Base-by-base conservation (phyloP, 1,140 invertebrate genomes). In the Drosophila kanapiae region DNA sequence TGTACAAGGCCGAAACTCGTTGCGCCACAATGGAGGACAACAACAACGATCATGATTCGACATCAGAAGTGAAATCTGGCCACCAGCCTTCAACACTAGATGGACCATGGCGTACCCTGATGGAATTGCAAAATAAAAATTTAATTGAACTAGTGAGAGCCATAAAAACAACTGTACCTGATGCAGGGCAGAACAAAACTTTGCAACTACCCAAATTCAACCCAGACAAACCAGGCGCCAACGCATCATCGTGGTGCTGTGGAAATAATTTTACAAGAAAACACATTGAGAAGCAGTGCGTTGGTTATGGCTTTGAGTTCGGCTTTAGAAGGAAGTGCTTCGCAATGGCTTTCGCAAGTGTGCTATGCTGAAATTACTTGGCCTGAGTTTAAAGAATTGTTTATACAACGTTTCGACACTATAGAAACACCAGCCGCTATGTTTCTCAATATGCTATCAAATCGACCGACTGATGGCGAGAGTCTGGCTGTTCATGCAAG, bases 281-380 rank as follows among this genome's bases (percentile, higher is more conserved):
- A 58, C 23, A 11, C 47, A 9, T 56, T 70, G 9, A 60, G 27
- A 43, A 9, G 57, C 45, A 69, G 56, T 53, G 59, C 67, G 49
- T 62, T 70, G 59, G 49, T 70, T 5, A 23, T 59, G 45, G 45
- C 63, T 18, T 61, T 68, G 18, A 60, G 57, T 33, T 45, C 65
- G 37, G 53, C 59, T 23, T 56, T 60, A 9, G 48, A 75, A 13
- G 47, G 57, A 4, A 61, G 61, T 0, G 75, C 86, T 31, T 88
- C 86, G n/a, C 33, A 76, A 45, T 88, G 86, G 77, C 62, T 91
- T 13, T 74, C 82, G 1, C 79, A 82, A 70, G 56, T 88, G 47
- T 67, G 76, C 38, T 87, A 77, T 47, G 64, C 75, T 47, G 88
- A 83, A 11, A 91, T 92, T n/a, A 87, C 75, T 2, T 91, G 85